A percentile compares a stretch with the other conserved stretches of the same genome.
These are phyloP conservation scores for Pyrocephalus nanus DNA, from an alignment of 2,797 vertebrate genomes.

Conservation along the genomic window DNA sequence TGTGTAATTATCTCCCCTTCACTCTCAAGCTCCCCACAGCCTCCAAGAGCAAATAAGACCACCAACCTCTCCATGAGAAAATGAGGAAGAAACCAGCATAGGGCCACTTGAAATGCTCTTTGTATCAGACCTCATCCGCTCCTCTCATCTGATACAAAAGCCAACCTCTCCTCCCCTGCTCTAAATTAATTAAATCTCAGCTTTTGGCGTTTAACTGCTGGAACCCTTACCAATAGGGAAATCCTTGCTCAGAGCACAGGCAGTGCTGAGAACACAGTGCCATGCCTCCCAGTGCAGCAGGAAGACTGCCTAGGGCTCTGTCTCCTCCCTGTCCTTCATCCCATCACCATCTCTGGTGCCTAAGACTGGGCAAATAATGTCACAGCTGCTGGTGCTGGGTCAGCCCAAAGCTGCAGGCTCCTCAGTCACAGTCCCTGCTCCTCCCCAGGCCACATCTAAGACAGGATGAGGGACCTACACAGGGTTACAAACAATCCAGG, in stretches of 20 bases:
- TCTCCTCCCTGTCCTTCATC: neutral
- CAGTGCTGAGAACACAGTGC: fast-evolving
- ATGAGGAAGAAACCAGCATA: neutral
- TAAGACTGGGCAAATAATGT: neutral
- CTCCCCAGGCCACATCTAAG: neutral
- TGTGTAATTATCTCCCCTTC: slow-evolving; percentile 21
- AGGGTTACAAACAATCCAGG: neutral
- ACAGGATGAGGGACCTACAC: neutral
- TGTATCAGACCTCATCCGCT: neutral
- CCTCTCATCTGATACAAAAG: neutral
- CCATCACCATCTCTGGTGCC: fast-evolving
- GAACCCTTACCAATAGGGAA: neutral
- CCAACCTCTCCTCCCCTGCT: neutral
- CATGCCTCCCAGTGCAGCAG: neutral
- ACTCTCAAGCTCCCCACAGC: neutral
- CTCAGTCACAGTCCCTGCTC: neutral
- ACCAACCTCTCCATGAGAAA: slow-evolving; percentile 37
- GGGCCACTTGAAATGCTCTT: slow-evolving; percentile 11
- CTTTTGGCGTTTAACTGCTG: neutral
- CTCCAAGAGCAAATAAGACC: slow-evolving; percentile 42
- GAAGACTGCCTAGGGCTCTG: fast-evolving
- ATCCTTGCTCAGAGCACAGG: fast-evolving
- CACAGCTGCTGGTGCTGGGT: fast-evolving
- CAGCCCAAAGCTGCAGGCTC: neutral
- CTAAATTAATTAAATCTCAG: neutral